Conservation (phyloP, 2,113 vertebrate species). For the Phylloscopus trochilus region DNA sequence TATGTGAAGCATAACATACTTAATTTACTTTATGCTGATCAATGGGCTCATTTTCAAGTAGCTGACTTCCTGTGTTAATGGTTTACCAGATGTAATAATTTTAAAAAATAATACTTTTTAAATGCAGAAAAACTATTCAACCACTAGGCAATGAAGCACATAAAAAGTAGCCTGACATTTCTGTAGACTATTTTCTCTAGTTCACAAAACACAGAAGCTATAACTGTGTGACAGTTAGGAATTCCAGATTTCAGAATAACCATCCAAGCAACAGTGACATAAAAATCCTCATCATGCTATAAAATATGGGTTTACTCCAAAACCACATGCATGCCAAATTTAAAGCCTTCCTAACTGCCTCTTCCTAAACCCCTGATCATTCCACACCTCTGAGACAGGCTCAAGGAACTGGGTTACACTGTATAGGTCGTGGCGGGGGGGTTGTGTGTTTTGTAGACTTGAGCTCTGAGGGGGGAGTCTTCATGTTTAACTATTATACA, state of each 20-base stretch:
- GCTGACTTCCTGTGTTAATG: neutral
- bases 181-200: neutral
- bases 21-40: neutral
- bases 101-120: neutral
- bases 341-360: neutral
- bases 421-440: neutral
- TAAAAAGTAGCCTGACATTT: neutral
- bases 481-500: neutral
- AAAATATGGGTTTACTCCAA: neutral
- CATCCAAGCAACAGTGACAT: neutral
- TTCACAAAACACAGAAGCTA: neutral
- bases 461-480: neutral
- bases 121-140: neutral
- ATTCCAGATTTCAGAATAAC: neutral
- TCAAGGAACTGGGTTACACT: neutral
- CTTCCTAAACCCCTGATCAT: neutral
- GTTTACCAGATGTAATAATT: neutral
- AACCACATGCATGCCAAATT: neutral
- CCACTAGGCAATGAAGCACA: neutral
- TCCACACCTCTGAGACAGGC: neutral
- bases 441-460: neutral
- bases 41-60: neutral
- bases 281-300: neutral
- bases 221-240: neutral
- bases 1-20: neutral